These are phyloP conservation scores for Eurystomus gularis DNA, from an alignment of 2,113 vertebrate genomes.

Conservation along the genomic window DNA sequence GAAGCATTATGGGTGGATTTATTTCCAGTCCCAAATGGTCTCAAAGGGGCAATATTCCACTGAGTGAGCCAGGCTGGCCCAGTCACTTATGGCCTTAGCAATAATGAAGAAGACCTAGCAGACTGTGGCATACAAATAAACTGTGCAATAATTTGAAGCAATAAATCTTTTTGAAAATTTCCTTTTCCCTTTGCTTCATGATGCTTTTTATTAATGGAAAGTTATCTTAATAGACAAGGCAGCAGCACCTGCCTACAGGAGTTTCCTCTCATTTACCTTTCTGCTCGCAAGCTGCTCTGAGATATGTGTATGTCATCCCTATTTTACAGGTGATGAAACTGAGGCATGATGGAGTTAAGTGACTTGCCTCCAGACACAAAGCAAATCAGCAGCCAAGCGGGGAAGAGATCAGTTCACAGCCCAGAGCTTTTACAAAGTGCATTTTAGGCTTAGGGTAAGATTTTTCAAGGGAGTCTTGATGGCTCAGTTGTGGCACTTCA, in stretches of 20 bases:
- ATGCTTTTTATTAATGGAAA: background rate
- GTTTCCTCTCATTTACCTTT: slow-evolving; percentile 9
- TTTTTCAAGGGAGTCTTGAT: slow-evolving; percentile 35
- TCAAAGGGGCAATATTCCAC: slow-evolving; percentile 3
- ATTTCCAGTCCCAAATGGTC: background rate
- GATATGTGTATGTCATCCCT: background rate
- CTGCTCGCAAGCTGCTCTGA: background rate
- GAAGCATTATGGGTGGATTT: background rate
- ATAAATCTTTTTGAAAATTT: background rate
- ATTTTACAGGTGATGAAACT: slow-evolving; percentile 51
- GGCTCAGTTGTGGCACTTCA: background rate
- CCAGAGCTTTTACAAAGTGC: slow-evolving; percentile 23
- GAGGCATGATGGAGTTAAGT: slow-evolving; percentile 32
- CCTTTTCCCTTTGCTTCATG: background rate
- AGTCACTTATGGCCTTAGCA: background rate
- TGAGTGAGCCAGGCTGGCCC: background rate
- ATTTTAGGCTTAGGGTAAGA: slow-evolving; percentile 17
- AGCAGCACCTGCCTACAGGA: slow-evolving; percentile 23
- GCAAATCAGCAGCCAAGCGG: slow-evolving; percentile 36
- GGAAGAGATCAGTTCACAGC: slow-evolving; percentile 18
- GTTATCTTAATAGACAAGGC: slow-evolving; percentile 34
- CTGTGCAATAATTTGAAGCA: background rate
- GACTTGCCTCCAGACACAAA: slow-evolving; percentile 46
- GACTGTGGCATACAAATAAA: background rate
- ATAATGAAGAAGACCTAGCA: background rate